phyloP scores from a whole-genome alignment of 2,888 invertebrate species.

The Lepidochitona cinerea region DNA sequence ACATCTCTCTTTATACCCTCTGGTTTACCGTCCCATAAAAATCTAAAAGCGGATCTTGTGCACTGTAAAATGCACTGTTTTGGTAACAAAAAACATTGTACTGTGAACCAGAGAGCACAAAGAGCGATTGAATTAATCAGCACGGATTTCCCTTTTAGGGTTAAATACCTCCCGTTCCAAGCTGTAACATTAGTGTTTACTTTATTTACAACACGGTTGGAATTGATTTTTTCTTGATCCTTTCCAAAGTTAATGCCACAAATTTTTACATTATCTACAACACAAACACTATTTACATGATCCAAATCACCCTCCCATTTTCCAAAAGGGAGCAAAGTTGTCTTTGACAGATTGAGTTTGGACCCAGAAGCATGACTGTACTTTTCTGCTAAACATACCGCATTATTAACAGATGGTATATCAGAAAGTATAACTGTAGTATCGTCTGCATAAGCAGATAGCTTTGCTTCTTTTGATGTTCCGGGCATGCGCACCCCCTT shows the following conservation, averaged over 20 bases:
- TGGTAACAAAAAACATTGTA: neutral
- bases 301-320: constrained; percentile 28
- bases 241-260: neutral
- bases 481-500: constrained; percentile 23
- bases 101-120: neutral
- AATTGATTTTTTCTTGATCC: neutral
- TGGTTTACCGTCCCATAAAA: neutral
- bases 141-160: neutral
- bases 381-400: neutral
- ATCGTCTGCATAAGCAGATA: constrained; percentile 22
- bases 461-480: neutral
- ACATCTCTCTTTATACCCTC: neutral
- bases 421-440: constrained; percentile 9
- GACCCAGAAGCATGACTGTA: constrained; percentile 23
- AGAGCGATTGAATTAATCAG: neutral
- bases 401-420: neutral
- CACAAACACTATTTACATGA: too few relatives aligned
- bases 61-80: neutral
- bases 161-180: neutral
- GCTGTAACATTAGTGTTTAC: neutral
- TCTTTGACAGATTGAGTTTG: constrained; percentile 29
- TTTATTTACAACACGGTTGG: neutral
- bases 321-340: constrained; percentile 25
- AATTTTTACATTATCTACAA: neutral
- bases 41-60: neutral